Percentiles rank a stretch among this genome's conserved stretches.
Evolutionary conservation across 2,797 vertebrate species (phyloP).

Genomic region (Champsocephalus esox): DNA sequence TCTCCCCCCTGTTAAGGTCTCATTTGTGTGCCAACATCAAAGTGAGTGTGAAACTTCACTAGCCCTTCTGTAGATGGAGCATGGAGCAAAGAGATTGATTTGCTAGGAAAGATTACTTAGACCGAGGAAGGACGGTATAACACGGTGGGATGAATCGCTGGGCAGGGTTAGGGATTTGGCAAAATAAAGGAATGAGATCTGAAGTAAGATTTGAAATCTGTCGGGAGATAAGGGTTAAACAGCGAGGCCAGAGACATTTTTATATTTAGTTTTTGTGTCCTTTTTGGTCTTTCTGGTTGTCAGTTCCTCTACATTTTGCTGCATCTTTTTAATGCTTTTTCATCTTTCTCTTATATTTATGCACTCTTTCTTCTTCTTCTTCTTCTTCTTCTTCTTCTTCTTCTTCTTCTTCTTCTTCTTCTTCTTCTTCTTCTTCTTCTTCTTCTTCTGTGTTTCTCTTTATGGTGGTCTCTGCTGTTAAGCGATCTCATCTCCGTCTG

Average conservation of each 20-base stretch:
- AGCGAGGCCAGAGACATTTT: constrained; percentile 35
- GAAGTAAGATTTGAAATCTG: constrained; percentile 36
- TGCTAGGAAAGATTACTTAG: constrained; percentile 39
- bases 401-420: neutral
- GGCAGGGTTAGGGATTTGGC: constrained; percentile 16
- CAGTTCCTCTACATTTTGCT: constrained; percentile 41
- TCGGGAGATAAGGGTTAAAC: neutral
- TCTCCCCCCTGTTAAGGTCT: constrained; percentile 23
- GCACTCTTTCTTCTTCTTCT: neutral
- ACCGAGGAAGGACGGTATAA: constrained; percentile 36
- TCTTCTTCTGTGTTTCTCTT: constrained; percentile 2
- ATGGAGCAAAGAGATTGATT: constrained; percentile 57
- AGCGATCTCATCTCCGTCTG: constrained; percentile 18
- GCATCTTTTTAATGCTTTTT: constrained; percentile 13
- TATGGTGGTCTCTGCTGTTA: constrained; percentile 22
- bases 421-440: neutral
- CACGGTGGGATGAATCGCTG: constrained; percentile 19
- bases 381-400: neutral
- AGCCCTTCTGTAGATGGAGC: constrained; percentile 27
- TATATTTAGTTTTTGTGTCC: constrained; percentile 3
- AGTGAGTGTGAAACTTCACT: constrained; percentile 27
- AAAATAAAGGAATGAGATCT: constrained; percentile 24
- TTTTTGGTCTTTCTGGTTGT: constrained; percentile 1
- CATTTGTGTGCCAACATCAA: constrained; percentile 53
- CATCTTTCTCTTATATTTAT: constrained; percentile 8